These are phyloP conservation scores for Heteronetta atricapilla DNA, from an alignment of 2,113 vertebrate genomes.

Conservation along the genomic window DNA sequence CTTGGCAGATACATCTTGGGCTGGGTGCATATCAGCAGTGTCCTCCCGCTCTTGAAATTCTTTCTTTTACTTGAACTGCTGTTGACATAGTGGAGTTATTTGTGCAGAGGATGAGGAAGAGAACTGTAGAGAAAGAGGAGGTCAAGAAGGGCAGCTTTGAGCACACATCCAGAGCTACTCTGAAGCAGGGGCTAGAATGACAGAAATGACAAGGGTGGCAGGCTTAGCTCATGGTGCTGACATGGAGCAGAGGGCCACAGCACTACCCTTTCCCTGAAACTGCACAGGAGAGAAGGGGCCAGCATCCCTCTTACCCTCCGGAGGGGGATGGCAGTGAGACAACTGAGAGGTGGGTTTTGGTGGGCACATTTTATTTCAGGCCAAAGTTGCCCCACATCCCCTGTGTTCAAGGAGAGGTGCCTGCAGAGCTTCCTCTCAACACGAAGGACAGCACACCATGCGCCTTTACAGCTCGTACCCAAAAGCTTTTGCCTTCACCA, in stretches of 20 bases:
- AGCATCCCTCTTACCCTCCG: neutral
- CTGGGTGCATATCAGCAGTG: neutral
- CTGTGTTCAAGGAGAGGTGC: neutral
- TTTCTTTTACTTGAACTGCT: conserved; percentile 16
- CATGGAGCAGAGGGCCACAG: neutral
- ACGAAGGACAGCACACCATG: neutral
- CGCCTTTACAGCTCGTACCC: neutral
- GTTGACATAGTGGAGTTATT: neutral
- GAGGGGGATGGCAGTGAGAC: neutral
- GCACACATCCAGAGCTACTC: neutral
- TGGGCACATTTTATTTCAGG: neutral
- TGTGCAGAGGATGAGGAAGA: conserved; percentile 2
- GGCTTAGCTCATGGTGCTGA: neutral
- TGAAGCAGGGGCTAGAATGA: neutral
- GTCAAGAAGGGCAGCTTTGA: neutral
- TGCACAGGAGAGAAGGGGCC: neutral
- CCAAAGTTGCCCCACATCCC: neutral
- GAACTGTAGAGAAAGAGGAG: neutral
- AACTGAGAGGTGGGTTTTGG: neutral
- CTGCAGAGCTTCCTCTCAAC: neutral
- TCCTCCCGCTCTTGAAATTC: conserved; percentile 49
- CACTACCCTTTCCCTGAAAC: neutral
- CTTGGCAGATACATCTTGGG: neutral
- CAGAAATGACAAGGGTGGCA: neutral
- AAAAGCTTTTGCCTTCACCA: neutral